Conservation (phyloP, 1,140 invertebrate genomes). For the Apis laboriosa region DNA sequence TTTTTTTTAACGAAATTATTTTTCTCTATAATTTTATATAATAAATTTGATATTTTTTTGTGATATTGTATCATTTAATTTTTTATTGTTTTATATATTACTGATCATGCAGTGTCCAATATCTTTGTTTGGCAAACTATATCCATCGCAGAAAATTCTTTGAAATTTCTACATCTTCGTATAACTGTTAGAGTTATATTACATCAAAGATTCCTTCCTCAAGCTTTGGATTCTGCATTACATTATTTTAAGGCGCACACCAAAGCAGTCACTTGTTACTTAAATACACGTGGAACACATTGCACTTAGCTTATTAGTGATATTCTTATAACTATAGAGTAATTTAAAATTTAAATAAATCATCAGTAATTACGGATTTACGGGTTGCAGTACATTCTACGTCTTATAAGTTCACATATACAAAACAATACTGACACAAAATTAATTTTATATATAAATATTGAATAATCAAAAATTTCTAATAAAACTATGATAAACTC, state of each 20-base stretch:
- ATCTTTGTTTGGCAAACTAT: constrained; percentile 51
- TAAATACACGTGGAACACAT: constrained; percentile 77
- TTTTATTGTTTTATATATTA: constrained; percentile 20
- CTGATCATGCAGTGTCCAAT: constrained; percentile 36
- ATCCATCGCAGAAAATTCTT: constrained; percentile 28
- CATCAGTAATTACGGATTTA: constrained; percentile 38
- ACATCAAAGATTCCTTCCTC: constrained; percentile 50
- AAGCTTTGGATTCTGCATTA: constrained; percentile 61
- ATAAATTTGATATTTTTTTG: constrained; percentile 44
- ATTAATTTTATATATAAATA: constrained; percentile 42
- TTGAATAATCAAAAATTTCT: constrained; percentile 6
- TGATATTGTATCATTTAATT: constrained; percentile 30
- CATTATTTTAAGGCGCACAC: constrained; percentile 73
- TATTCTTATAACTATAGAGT: constrained; percentile 55
- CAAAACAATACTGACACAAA: constrained; percentile 62
- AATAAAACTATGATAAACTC: constrained; percentile 37
- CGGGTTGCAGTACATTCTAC: constrained; percentile 51
- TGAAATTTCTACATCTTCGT: constrained; percentile 35
- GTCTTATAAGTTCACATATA: constrained; percentile 51
- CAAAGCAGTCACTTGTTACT: constrained; percentile 76
- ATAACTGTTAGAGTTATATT: constrained; percentile 56
- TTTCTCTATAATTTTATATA: constrained; percentile 31
- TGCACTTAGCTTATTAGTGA: constrained; percentile 73
- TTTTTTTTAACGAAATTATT: constrained; percentile 50
- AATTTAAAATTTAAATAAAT: constrained; percentile 57